Evolutionary conservation across 2,113 vertebrate genomes (phyloP).

Genomic region (Oryzias javanicus): DNA sequence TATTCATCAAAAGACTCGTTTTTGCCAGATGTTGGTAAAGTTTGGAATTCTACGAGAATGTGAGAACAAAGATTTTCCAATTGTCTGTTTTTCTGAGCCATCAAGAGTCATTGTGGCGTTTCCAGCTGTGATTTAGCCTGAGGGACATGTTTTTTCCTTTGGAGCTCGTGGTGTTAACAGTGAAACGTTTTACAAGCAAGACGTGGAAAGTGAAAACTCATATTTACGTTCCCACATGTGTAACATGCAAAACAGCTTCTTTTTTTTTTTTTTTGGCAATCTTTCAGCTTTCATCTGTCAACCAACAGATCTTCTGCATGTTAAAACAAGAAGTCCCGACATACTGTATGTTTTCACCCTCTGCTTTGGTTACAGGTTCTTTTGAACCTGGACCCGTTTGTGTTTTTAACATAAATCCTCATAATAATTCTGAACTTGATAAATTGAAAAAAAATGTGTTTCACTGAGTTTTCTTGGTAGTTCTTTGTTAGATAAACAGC

Average conservation of each 20-base stretch:
- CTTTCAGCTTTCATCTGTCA: conserved; percentile 58
- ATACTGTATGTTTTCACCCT: conserved; percentile 55
- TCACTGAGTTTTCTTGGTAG: too few relatives aligned
- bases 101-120: conserved; percentile 61
- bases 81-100: conserved; percentile 64
- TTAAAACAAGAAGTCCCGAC: conserved; percentile 42
- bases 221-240: conserved; percentile 48
- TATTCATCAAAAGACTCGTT: conserved; percentile 15
- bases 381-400: conserved; percentile 1
- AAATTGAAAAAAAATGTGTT: too few relatives aligned
- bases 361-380: conserved; percentile 68
- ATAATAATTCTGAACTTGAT: too few relatives aligned
- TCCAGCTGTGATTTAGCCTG: conserved; percentile 63
- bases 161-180: conserved; percentile 66
- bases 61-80: too few relatives aligned
- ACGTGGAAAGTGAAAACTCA: conserved; percentile 50
- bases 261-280: conserved; percentile 53
- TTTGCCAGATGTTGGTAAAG: too few relatives aligned
- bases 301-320: conserved; percentile 50
- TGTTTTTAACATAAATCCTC: too few relatives aligned
- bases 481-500: too few relatives aligned
- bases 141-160: conserved; percentile 66
- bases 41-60: too few relatives aligned
- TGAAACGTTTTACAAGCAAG: conserved; percentile 62
- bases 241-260: conserved; percentile 46